phyloP scores from a whole-genome alignment of 2,797 vertebrate genomes.

The Hydrocynus forskahlii region DNA sequence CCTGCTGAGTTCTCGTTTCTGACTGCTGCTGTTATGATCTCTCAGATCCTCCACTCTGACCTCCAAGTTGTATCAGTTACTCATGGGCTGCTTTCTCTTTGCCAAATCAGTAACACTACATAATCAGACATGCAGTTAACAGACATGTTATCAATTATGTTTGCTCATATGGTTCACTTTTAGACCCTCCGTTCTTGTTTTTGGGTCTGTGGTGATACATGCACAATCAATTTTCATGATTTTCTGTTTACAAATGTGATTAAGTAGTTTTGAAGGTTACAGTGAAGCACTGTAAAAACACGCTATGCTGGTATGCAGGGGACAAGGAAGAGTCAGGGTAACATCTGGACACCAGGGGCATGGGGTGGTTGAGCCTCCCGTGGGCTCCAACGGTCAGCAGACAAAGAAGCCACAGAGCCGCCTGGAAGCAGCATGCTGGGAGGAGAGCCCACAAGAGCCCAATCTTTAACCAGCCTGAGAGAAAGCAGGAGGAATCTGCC shows the following conservation, averaged over 20 bases:
- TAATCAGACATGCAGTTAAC: slow-evolving; percentile 14
- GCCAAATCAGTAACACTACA: not conserved
- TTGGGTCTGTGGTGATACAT: not conserved
- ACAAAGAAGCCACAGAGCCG: slow-evolving; percentile 64
- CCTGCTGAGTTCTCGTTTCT: slow-evolving; percentile 69
- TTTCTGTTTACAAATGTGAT: not conserved
- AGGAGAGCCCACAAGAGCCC: slow-evolving; percentile 54
- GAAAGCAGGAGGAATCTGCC: slow-evolving; percentile 55
- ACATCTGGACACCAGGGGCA: slow-evolving; percentile 65
- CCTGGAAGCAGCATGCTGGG: slow-evolving; percentile 63
- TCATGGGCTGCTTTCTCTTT: slow-evolving; percentile 12
- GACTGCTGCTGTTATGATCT: slow-evolving; percentile 60
- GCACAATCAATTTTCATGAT: not conserved
- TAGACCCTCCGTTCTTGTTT: not conserved
- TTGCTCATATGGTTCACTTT: not conserved
- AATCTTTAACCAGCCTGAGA: slow-evolving; percentile 56
- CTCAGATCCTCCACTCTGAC: slow-evolving; percentile 8
- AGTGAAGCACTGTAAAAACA: not conserved
- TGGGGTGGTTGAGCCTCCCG: slow-evolving; percentile 45
- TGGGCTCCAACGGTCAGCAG: slow-evolving; percentile 50
- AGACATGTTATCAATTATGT: slow-evolving; percentile 6
- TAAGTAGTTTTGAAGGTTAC: slow-evolving; percentile 6
- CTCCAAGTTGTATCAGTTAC: slow-evolving; percentile 27
- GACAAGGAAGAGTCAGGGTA: slow-evolving; percentile 35
- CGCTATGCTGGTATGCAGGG: slow-evolving; percentile 20